These are phyloP conservation scores for Acholoe squamosa DNA, from an alignment of 2,888 invertebrate species.

Conservation along the genomic window DNA sequence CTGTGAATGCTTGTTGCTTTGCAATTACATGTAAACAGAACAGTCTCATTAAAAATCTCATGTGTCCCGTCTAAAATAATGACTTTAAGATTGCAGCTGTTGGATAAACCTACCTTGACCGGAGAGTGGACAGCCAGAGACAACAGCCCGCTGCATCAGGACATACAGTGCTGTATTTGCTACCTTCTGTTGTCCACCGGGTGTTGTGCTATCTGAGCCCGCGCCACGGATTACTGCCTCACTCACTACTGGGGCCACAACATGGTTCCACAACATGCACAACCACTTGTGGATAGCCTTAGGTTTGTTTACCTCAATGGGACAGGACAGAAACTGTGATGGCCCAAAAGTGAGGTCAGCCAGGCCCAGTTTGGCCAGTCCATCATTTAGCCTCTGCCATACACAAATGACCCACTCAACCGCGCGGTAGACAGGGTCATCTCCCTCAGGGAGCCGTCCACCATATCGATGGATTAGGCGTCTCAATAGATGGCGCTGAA, in stretches of 20 bases:
- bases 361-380: constrained; percentile 79
- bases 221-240: constrained; percentile 78
- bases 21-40: too few species aligned
- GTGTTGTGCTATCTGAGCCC: constrained; percentile 71
- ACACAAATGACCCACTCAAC: constrained; percentile 81
- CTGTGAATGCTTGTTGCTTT: too few species aligned
- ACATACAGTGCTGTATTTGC: constrained; percentile 82
- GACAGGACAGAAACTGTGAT: constrained; percentile 79
- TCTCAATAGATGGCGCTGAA: constrained; percentile 79
- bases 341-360: constrained; percentile 81
- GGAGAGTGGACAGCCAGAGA: constrained; percentile 80
- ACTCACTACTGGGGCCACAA: constrained; percentile 78
- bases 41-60: too few species aligned
- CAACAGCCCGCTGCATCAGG: constrained; percentile 81
- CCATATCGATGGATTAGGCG: constrained; percentile 74
- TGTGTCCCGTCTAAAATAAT: too few species aligned
- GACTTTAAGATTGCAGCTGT: neutral
- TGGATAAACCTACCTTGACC: constrained; percentile 75
- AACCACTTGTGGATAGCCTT: constrained; percentile 77
- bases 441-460: constrained; percentile 32
- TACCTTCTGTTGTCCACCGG: constrained; percentile 81
- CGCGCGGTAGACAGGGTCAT: constrained; percentile 69
- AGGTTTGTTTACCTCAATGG: constrained; percentile 77
- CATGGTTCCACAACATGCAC: constrained; percentile 79
- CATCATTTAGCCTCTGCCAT: constrained; percentile 81